Conservation (phyloP, 2,797 vertebrate genomes). For the Falco novaeseelandiae region DNA sequence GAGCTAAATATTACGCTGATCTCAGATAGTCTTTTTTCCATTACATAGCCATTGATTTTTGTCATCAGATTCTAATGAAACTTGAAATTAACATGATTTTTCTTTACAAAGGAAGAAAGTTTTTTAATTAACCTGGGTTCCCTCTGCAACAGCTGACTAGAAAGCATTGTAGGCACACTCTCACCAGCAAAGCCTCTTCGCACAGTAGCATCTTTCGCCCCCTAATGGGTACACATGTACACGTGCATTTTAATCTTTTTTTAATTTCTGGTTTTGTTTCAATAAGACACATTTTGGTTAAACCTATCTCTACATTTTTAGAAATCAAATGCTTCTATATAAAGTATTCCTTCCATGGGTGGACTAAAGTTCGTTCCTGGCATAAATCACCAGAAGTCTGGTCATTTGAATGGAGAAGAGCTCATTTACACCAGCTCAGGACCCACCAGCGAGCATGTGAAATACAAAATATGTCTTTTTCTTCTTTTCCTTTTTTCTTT, state of each 20-base stretch:
- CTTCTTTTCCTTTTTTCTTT: neutral
- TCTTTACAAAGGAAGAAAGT: neutral
- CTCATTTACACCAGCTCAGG: conserved; percentile 11
- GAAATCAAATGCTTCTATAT: neutral
- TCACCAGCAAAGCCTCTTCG: neutral
- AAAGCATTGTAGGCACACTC: neutral
- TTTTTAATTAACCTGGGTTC: neutral
- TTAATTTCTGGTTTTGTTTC: neutral
- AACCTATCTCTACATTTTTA: neutral
- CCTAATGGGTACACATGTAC: rapidly evolving
- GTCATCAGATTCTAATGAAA: neutral
- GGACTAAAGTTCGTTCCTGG: neutral
- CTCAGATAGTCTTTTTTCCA: neutral
- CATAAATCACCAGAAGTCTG: neutral
- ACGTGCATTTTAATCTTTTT: neutral
- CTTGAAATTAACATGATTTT: neutral
- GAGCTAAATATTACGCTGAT: neutral
- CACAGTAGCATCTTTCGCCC: neutral
- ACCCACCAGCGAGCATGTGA: neutral
- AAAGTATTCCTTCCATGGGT: neutral
- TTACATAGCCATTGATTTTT: neutral
- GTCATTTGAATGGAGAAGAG: neutral
- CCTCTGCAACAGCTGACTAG: neutral
- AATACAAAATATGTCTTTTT: conserved; percentile 2
- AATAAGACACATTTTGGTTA: neutral